Base-by-base conservation (phyloP, 2,113 vertebrate genomes). In the Maccullochella peelii region DNA sequence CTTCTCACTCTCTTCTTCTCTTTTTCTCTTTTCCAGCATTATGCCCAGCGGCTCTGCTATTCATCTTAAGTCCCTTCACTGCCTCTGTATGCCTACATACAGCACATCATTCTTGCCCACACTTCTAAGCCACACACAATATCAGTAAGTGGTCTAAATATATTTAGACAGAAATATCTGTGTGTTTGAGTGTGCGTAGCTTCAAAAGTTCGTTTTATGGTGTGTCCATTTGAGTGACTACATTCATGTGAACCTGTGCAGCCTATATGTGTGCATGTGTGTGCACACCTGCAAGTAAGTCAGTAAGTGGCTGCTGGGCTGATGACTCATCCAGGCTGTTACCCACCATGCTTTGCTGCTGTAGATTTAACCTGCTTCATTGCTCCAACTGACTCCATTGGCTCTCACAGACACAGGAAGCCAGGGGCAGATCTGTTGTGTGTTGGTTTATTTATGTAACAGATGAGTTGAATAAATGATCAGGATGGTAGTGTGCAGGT, bases 401-500 rank as follows among this genome's bases (percentile, higher is more conserved):
- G 65, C 83, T 69, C 49, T 11, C 47, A 71, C 67, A 69, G 62
- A 69, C 49, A 55, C 58, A 74, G 40, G 33, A 85, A 67, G 69
- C 77, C 61, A 15, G 54, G 36, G 78, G 73, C 72, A 73, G 50
- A 72, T 61, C 54, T 76, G 70, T 55, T 69, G 70, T 84, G 67
- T 73, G 76, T 82, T 84, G 79, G 30, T 84, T 90, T 90, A 80
- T 89, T 91, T 76, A 75, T 86, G 74, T 75, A 84, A 82, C 79
- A 76, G 52, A 91, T 85, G 83, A 86, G 72, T 62, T 85, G 75
- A 89, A 90, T 87, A 84, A 90, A 92, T 79, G 58, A 86, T 86
- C n/a, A 58, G 79, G 54, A 72, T 72, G 49, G 47, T 11, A 52
- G 42, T 30, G 67, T 40, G 54, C 74, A 83, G 77, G 73, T 86